Conservation (phyloP, 2,888 invertebrate genomes). For the Seladonia tumulorum region DNA sequence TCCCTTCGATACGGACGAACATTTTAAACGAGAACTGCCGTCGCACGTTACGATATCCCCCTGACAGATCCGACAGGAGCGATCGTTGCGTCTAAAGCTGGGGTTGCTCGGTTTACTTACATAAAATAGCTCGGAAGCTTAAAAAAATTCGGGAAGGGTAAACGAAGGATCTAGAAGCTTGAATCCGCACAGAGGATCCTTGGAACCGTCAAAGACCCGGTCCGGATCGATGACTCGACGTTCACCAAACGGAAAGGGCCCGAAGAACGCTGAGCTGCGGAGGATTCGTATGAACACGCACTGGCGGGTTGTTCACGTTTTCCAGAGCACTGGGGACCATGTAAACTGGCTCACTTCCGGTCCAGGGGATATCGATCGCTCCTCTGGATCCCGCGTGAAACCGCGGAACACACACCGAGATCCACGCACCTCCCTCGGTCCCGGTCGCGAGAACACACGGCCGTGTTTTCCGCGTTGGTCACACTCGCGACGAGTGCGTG, state of each 20-base stretch:
- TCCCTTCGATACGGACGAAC: background rate
- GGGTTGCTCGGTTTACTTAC: background rate
- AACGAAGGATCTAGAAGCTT: background rate
- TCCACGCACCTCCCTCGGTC: constrained; percentile 8
- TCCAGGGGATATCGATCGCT: background rate
- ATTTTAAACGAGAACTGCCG: background rate
- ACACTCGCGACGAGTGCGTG: background rate
- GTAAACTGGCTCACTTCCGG: background rate
- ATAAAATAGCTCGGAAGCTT: background rate
- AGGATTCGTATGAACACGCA: constrained; percentile 9
- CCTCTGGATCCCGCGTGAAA: background rate
- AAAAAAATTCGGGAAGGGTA: background rate
- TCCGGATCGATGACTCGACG: constrained; percentile 14
- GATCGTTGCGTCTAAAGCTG: background rate
- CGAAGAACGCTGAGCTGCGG: constrained; percentile 2
- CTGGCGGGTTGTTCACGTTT: background rate
- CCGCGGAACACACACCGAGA: background rate
- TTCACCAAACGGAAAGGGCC: background rate
- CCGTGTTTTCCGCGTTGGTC: background rate
- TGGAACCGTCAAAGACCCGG: background rate
- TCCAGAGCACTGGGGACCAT: background rate
- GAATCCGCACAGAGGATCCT: background rate
- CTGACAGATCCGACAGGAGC: background rate
- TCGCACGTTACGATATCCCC: background rate
- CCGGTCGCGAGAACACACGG: background rate